These are phyloP conservation scores for Hesperophylax magnus DNA, from an alignment of 1,140 invertebrate genomes.

Conservation along the genomic window DNA sequence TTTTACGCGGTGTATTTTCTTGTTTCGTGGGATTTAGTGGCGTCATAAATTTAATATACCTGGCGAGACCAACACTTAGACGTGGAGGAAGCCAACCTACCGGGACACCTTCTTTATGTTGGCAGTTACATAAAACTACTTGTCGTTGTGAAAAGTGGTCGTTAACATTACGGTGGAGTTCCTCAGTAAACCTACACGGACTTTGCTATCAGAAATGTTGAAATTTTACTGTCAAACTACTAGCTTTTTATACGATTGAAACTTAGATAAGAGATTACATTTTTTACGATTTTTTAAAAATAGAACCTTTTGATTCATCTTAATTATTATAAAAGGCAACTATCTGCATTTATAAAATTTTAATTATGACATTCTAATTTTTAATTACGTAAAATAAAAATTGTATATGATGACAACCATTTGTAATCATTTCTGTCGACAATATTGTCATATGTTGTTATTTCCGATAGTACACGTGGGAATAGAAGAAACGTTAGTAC, in stretches of 20 bases:
- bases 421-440: too few relatives aligned
- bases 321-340: too few relatives aligned
- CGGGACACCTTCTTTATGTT: conserved; percentile 38
- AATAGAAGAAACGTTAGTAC: too few relatives aligned
- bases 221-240: conserved; percentile 7
- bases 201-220: neutral
- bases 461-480: too few relatives aligned
- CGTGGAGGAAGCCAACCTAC: neutral
- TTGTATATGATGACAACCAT: too few relatives aligned
- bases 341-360: too few relatives aligned
- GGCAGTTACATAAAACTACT: conserved; percentile 33
- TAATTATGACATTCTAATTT: too few relatives aligned
- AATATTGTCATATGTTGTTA: too few relatives aligned
- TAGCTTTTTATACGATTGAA: neutral
- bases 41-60: conserved; percentile 35
- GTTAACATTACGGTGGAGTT: conserved; percentile 2
- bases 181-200: neutral
- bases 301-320: too few relatives aligned
- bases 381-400: too few relatives aligned
- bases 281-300: too few relatives aligned
- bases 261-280: neutral
- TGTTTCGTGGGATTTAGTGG: conserved; percentile 14
- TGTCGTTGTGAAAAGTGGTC: conserved; percentile 24
- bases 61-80: conserved; percentile 25
- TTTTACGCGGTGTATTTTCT: conserved; percentile 12